These are phyloP conservation scores for Rugalucina vietnamica DNA, from an alignment of 2,888 invertebrate genomes.

Conservation along the genomic window DNA sequence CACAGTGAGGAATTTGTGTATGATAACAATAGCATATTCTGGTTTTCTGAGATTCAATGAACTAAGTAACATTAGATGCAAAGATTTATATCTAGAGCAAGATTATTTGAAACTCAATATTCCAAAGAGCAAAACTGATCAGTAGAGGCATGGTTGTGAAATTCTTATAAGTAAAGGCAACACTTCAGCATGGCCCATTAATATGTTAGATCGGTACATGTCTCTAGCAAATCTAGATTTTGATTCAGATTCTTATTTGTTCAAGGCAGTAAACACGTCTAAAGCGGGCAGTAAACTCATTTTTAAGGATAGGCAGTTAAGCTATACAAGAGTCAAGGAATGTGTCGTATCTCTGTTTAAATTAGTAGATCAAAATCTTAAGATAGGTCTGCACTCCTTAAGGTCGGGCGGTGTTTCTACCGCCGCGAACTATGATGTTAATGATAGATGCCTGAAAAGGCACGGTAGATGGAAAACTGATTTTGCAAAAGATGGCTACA, in stretches of 20 bases:
- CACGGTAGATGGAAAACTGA: conserved; percentile 12
- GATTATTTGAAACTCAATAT: not conserved
- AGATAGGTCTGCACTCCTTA: conserved; percentile 3
- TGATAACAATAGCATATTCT: conserved; percentile 12
- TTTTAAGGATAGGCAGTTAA: not conserved
- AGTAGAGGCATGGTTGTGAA: not conserved
- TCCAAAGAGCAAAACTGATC: conserved; percentile 7
- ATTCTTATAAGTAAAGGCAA: not conserved
- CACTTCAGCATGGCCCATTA: conserved; percentile 3
- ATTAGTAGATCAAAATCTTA: not conserved
- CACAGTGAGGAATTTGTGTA: conserved; percentile 2
- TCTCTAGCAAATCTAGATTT: not conserved
- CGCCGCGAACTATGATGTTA: not conserved
- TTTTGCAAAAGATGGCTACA: not conserved
- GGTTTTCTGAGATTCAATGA: conserved; percentile 33
- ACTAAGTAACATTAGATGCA: conserved; percentile 8
- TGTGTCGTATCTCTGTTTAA: not conserved
- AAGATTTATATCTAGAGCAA: not conserved
- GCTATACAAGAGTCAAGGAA: not conserved
- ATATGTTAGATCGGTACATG: not conserved
- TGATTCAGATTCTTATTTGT: not conserved
- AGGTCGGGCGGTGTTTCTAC: conserved; percentile 14
- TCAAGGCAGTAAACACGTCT: not conserved
- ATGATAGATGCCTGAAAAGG: not conserved
- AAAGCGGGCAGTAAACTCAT: not conserved